Evolutionary conservation across 1,140 invertebrate species (phyloP).

Genomic region (Philopotamus ludificatus): DNA sequence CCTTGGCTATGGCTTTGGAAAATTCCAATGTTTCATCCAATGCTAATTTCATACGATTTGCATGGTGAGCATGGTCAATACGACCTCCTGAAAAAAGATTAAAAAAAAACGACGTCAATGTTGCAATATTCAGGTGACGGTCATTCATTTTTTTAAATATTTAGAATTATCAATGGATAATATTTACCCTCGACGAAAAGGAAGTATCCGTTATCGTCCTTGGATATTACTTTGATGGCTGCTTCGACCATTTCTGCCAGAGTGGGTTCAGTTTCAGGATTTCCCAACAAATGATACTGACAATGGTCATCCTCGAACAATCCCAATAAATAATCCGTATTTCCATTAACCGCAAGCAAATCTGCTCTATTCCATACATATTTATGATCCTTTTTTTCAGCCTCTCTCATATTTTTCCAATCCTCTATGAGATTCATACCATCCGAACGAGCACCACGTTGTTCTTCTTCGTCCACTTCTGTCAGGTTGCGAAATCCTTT

Average conservation of each 20-base stretch:
- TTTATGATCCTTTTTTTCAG: slow-evolving; percentile 42
- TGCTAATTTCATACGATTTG: slow-evolving; percentile 57
- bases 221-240: slow-evolving; percentile 72
- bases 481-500: slow-evolving; percentile 67
- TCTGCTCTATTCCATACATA: slow-evolving; percentile 66
- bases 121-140: neutral
- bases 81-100: slow-evolving; percentile 48
- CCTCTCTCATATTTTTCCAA: slow-evolving; percentile 50
- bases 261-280: slow-evolving; percentile 59
- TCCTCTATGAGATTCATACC: slow-evolving; percentile 54
- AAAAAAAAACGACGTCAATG: neutral
- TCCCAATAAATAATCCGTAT: slow-evolving; percentile 51
- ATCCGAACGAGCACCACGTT: slow-evolving; percentile 53
- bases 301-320: slow-evolving; percentile 55
- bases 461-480: slow-evolving; percentile 51
- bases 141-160: neutral
- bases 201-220: slow-evolving; percentile 68
- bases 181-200: slow-evolving; percentile 66
- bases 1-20: slow-evolving; percentile 58
- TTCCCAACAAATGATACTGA: slow-evolving; percentile 59
- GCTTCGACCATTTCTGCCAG: slow-evolving; percentile 78
- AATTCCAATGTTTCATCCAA: slow-evolving; percentile 65
- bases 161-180: neutral
- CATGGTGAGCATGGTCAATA: slow-evolving; percentile 67
- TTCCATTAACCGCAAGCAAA: slow-evolving; percentile 44